A percentile compares a stretch with the other conserved stretches of the same genome.
Evolutionary conservation across 2,888 invertebrate genomes (phyloP).

Genomic region (Chrysolina americana): DNA sequence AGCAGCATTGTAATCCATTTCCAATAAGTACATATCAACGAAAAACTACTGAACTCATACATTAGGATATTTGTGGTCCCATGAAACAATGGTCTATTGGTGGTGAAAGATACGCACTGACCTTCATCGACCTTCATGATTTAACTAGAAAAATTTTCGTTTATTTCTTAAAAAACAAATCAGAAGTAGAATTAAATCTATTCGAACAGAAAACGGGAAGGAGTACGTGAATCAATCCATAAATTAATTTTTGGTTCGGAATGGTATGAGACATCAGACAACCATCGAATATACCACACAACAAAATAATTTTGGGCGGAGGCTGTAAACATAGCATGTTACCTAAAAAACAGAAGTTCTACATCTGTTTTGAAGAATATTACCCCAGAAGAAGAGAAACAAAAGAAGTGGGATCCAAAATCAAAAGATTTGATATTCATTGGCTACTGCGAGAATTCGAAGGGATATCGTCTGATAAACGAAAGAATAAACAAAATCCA

Average conservation of each 20-base stretch:
- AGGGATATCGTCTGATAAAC: not conserved
- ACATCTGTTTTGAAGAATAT: not conserved
- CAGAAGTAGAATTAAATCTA: too few relatives aligned
- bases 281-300: too few relatives aligned
- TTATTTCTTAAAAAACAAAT: too few relatives aligned
- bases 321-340: not conserved
- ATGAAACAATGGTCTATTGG: too few relatives aligned
- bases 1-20: not conserved
- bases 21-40: not conserved
- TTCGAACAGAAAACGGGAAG: too few relatives aligned
- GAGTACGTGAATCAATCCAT: too few relatives aligned
- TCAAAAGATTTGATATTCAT: not conserved
- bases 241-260: too few relatives aligned
- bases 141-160: too few relatives aligned
- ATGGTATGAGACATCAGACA: too few relatives aligned
- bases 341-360: not conserved
- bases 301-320: not conserved
- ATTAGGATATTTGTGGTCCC: not conserved
- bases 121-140: too few relatives aligned
- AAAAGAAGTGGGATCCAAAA: not conserved
- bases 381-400: not conserved
- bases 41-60: not conserved
- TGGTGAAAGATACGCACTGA: too few relatives aligned
- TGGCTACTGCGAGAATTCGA: not conserved
- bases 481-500: not conserved